Base-by-base conservation (phyloP, 2,797 vertebrate genomes). In the Trachops cirrhosus region DNA sequence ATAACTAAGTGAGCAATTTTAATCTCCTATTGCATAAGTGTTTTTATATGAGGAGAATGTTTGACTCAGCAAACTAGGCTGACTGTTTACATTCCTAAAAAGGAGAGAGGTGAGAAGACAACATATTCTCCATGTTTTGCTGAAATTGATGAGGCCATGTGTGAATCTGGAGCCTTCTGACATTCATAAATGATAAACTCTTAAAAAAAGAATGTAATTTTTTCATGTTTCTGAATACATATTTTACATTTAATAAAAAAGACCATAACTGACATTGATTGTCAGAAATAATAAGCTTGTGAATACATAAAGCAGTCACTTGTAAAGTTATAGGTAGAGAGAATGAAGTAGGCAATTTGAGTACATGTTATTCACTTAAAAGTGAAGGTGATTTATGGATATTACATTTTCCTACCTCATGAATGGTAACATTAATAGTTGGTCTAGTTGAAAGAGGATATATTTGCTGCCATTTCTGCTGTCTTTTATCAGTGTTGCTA, bases 341-440 rank as follows among this genome's bases (percentile, higher is more conserved):
- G 91, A 94, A 97, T 96, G 78, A 98, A 96, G 95, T 96, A 97
- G 94, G 87, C 94, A 96, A 92, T 96, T 97, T 97, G 97, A 97
- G 95, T 67, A 9, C 24, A 32, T 48, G 62, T 46, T 89, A 93
- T 97, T 89, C 94, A 54, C 96, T 97, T 96, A 93, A 86, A 77
- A 95, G 94, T 87, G 50, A 95, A 96, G 50, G 26, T 95, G 97
- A 98, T 97, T 98, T 97, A 98, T 98, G 91, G 89, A 39, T 97
- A 96, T 96, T 97, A 80, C 92, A 98, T 96, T 79, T 97, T 95
- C 80, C 95, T 97, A 92, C 62, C 88, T 95, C 26, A 24, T 62
- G 91, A 96, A 97, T 97, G 67, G 48, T 82, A 97, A 57, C 89
- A 95, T 94, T 97, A 97, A 96, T 94, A 97, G 93, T 97, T 97